phyloP scores from a whole-genome alignment of 2,888 invertebrate genomes.

The Rhopalosiphum nymphaeae region DNA sequence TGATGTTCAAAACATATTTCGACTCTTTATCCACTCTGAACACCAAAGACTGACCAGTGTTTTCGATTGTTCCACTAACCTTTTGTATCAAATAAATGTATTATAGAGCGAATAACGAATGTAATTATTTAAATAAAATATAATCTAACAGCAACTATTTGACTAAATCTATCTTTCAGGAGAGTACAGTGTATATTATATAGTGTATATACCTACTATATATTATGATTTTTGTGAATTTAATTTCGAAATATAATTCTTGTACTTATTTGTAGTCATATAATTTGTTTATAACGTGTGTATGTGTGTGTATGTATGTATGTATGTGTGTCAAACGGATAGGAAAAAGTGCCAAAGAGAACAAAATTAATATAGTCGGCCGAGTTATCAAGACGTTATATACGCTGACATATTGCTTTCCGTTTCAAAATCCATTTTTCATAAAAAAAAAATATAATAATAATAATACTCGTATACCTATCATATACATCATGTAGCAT shows the following conservation, averaged over 20 bases:
- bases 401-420: slow-evolving; percentile 50
- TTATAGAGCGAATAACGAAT: not conserved
- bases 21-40: slow-evolving; percentile 92
- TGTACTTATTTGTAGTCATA: not conserved
- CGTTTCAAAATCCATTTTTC: slow-evolving; percentile 55
- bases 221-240: not conserved
- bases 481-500: not conserved
- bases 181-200: not conserved
- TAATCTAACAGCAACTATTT: not conserved
- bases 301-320: not conserved
- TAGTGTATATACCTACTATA: not conserved
- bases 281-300: not conserved
- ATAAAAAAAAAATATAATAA: slow-evolving; percentile 38
- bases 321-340: too few species aligned
- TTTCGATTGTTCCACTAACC: slow-evolving; percentile 90
- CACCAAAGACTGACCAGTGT: slow-evolving; percentile 94
- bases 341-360: not conserved
- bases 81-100: slow-evolving; percentile 70
- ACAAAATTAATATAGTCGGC: slow-evolving; percentile 51
- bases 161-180: not conserved
- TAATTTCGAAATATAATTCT: not conserved
- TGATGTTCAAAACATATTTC: slow-evolving; percentile 93
- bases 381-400: slow-evolving; percentile 39
- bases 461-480: slow-evolving; percentile 5
- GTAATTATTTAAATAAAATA: not conserved